Evolutionary conservation across 2,113 vertebrate species (phyloP).

Genomic region (Myotis yumanensis): DNA sequence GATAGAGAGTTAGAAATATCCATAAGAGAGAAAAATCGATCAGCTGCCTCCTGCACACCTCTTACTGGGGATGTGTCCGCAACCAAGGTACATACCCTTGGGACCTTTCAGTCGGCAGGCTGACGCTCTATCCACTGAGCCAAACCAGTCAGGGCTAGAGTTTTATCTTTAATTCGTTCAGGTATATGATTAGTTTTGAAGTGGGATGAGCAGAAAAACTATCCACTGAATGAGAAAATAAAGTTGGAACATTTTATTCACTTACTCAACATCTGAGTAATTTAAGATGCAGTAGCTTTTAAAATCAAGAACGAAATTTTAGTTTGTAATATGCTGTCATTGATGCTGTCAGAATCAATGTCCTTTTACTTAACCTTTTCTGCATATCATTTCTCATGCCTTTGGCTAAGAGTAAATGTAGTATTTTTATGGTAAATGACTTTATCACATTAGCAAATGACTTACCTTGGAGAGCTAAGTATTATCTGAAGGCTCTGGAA

Average conservation of each 20-base stretch:
- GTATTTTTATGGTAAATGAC: slow-evolving; percentile 17
- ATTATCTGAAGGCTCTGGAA: not conserved
- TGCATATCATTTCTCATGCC: not conserved
- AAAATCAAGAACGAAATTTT: slow-evolving; percentile 51
- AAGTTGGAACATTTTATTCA: not conserved
- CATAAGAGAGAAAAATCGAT: too few relatives aligned
- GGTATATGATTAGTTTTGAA: slow-evolving; percentile 14
- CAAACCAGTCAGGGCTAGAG: not conserved
- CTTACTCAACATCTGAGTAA: not conserved
- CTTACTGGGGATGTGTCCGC: too few relatives aligned
- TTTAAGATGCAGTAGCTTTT: slow-evolving; percentile 38
- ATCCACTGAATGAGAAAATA: not conserved
- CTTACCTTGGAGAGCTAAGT: not conserved
- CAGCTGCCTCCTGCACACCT: too few relatives aligned
- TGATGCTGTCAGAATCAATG: slow-evolving; percentile 38
- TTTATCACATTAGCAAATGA: not conserved
- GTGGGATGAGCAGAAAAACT: not conserved
- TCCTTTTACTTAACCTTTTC: slow-evolving; percentile 13
- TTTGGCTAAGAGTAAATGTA: not conserved
- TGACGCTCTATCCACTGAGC: too few relatives aligned
- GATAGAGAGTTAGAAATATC: too few relatives aligned
- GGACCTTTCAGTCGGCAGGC: too few relatives aligned
- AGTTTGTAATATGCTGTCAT: slow-evolving; percentile 26
- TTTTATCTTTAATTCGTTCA: slow-evolving; percentile 32
- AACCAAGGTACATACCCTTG: too few relatives aligned